Evolutionary conservation across 2,888 invertebrate species (phyloP).

Genomic region (Phymatocera aterrima): DNA sequence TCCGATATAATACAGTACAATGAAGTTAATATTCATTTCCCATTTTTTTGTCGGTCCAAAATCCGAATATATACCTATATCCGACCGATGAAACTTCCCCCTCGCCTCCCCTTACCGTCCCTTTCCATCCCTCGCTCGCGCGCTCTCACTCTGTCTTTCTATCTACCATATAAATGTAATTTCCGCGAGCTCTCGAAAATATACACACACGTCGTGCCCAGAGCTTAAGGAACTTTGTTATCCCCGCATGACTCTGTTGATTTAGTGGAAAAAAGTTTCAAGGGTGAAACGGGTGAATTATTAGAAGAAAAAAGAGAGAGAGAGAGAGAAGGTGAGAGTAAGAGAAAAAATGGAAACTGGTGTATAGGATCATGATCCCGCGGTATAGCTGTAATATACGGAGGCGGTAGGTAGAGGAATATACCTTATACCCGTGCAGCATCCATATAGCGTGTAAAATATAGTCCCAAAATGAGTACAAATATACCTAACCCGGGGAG

Average conservation of each 20-base stretch:
- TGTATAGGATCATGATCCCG: not conserved
- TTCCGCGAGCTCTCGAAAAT: not conserved
- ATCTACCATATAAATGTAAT: not conserved
- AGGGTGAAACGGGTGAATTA: conserved; percentile 36
- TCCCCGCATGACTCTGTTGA: conserved; percentile 31
- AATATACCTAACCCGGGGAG: conserved; percentile 13
- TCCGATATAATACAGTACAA: too few relatives aligned
- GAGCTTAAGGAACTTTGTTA: conserved; percentile 37
- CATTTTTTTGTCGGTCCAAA: too few relatives aligned
- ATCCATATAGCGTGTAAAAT: not conserved
- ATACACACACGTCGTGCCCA: not conserved
- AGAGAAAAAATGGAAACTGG: not conserved
- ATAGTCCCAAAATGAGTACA: conserved; percentile 25
- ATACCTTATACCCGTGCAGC: not conserved
- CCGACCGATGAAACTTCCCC: too few relatives aligned
- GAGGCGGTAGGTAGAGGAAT: not conserved
- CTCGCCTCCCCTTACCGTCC: too few relatives aligned
- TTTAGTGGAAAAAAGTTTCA: conserved; percentile 27
- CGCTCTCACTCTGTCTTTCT: too few relatives aligned
- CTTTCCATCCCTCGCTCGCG: too few relatives aligned
- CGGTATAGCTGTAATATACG: not conserved
- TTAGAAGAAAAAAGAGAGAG: not conserved
- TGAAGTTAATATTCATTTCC: too few relatives aligned
- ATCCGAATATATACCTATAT: too few relatives aligned
- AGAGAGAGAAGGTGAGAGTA: not conserved